Conservation (phyloP, 1,140 invertebrate genomes). For the Bathynomus jamesi region DNA sequence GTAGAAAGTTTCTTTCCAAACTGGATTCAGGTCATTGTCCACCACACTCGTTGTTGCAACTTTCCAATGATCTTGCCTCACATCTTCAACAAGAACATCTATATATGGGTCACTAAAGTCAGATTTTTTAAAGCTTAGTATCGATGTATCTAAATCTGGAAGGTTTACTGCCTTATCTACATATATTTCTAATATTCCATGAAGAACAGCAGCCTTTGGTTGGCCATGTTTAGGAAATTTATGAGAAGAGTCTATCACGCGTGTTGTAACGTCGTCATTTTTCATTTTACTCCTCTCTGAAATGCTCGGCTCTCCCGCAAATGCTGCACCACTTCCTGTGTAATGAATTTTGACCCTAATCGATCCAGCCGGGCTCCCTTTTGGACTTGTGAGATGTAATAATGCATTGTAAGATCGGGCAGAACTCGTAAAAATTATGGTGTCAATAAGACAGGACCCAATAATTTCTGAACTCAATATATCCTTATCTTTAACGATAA, state of each 20-base stretch:
- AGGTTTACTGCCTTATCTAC: constrained; percentile 24
- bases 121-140: constrained; percentile 28
- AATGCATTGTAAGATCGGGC: constrained; percentile 4
- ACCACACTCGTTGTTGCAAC: constrained; percentile 33
- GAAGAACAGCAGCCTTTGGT: constrained; percentile 26
- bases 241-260: constrained; percentile 12
- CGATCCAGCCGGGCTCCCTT: constrained; percentile 20
- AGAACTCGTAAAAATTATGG: constrained; percentile 9
- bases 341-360: constrained; percentile 10
- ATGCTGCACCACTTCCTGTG: not conserved
- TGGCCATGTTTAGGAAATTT: constrained; percentile 1
- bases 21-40: constrained; percentile 30
- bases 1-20: constrained; percentile 31
- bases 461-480: constrained; percentile 6
- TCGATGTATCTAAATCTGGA: constrained; percentile 31
- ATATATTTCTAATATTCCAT: constrained; percentile 21
- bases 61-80: constrained; percentile 29
- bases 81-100: constrained; percentile 24
- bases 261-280: constrained; percentile 13
- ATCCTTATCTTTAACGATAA: constrained; percentile 11
- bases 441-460: not conserved
- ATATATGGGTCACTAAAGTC: constrained; percentile 31
- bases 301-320: constrained; percentile 3
- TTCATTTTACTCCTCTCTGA: constrained; percentile 14
- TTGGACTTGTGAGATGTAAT: constrained; percentile 12